Evolutionary conservation across 1,140 invertebrate genomes (phyloP).

Genomic region (Ridgeia piscesae): DNA sequence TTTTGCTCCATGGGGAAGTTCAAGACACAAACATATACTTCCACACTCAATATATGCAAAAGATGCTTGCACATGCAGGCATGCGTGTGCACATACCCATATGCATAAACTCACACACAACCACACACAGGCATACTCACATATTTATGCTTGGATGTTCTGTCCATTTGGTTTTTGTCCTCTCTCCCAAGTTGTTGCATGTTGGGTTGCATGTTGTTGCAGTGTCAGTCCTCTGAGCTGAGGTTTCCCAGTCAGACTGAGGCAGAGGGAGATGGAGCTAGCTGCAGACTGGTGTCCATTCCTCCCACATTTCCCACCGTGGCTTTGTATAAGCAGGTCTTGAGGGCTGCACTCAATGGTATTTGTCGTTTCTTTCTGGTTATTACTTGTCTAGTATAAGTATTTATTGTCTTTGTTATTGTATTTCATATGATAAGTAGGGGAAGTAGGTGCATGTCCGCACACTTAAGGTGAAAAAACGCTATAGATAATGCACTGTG

Average conservation of each 20-base stretch:
- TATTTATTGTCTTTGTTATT: background rate
- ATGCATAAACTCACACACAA: no score
- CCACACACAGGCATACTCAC: no score
- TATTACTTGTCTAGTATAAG: background rate
- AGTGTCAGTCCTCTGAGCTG: conserved; percentile 37
- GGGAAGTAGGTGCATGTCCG: no score
- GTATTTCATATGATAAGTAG: background rate
- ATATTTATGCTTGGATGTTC: background rate
- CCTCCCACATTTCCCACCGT: conserved; percentile 36
- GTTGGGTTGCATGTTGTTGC: conserved; percentile 8
- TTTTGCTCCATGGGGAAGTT: no score
- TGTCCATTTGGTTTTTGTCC: background rate
- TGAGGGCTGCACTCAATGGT: conserved; percentile 43
- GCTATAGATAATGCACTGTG: no score
- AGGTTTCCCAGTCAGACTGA: conserved; percentile 36
- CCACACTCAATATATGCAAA: no score
- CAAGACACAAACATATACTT: no score
- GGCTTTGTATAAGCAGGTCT: conserved; percentile 38
- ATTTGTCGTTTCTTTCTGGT: background rate
- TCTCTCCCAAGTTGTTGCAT: background rate
- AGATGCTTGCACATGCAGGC: no score
- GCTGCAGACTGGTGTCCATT: conserved; percentile 36
- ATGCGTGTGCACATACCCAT: no score
- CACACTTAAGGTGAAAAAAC: no score
- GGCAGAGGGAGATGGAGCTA: conserved; percentile 29